Evolutionary conservation across 2,888 invertebrate species (phyloP), one percentile per base, ranked within the genome.

Genomic region (Nomada ruficornis): DNA sequence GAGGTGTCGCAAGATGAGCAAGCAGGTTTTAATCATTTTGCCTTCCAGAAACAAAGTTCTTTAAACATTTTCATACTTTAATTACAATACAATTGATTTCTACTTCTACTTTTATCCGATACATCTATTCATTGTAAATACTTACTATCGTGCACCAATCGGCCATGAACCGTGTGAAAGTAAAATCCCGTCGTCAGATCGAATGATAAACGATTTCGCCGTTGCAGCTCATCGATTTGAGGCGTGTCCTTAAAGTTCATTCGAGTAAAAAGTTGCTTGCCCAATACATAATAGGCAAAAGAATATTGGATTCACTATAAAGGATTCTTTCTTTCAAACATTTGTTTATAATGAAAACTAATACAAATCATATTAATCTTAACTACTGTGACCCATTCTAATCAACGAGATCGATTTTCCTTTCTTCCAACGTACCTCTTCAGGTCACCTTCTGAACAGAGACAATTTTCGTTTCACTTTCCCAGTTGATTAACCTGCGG

Each of bases 401-500:
- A 9, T 36, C 5, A 4, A 29, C 29, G 29, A 29, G 29, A 60
- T 10, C 36, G n/a, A n/a, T 55, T 68, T 3, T 42, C 23, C 23
- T 20, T 11, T 36, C 36, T 7, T 36, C 36, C 36, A 36, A 36
- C 7, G 36, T 36, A 36, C 36, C 36, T 36, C 36, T 36, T 36
- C 36, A 36, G 7, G 36, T 36, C 36, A 36, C 36, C 36, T 36
- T 36, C 36, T 36, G 7, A 36, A 36, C 36, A 7, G 36, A 62
- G 42, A 42, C 11, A 5, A 18, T 20, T 20, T 15, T 7, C 13
- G 0, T 18, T 69, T 10, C 82, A 94, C 94, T 20, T 57, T 18
- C 65, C 47, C 85, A 94, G 94, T 90, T 94, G 50, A 96, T 97
- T 69, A 97, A 97, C 92, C 94, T 97, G 83, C 96, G 96, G 85